These are phyloP conservation scores for Orthonychiurus folsomi DNA, from an alignment of 2,888 invertebrate species.

Conservation along the genomic window DNA sequence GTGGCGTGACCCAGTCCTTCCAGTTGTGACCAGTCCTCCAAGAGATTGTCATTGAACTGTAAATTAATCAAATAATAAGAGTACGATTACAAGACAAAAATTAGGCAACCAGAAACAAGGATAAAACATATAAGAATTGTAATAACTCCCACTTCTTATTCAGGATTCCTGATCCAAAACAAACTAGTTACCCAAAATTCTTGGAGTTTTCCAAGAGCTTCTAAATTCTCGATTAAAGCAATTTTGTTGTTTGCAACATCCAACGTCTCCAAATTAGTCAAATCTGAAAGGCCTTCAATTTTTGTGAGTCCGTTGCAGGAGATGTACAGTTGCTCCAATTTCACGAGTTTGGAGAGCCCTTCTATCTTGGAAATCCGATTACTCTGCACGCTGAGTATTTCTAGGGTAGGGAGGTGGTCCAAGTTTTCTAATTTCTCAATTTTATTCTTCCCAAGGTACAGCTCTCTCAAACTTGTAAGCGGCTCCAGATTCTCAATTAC, in stretches of 20 bases:
- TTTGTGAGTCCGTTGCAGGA: slow-evolving; percentile 81
- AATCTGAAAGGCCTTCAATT: slow-evolving; percentile 67
- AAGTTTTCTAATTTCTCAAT: slow-evolving; percentile 77
- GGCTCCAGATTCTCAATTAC: slow-evolving; percentile 77
- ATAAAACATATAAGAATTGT: neutral
- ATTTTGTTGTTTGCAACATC: slow-evolving; percentile 86
- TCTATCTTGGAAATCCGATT: slow-evolving; percentile 83
- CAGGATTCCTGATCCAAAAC: slow-evolving; percentile 3
- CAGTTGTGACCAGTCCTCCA: slow-evolving; percentile 75
- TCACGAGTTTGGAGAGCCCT: slow-evolving; percentile 62
- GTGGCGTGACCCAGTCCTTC: slow-evolving; percentile 56
- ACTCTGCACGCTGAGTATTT: slow-evolving; percentile 76
- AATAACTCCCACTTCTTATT: neutral
- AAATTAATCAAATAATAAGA: slow-evolving; percentile 40
- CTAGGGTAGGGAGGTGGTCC: slow-evolving; percentile 60
- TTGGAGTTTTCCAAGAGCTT: slow-evolving; percentile 65
- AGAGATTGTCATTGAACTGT: slow-evolving; percentile 82
- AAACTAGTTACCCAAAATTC: slow-evolving; percentile 79
- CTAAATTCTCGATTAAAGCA: slow-evolving; percentile 64
- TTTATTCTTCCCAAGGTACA: slow-evolving; percentile 93
- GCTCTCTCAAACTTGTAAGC: slow-evolving; percentile 61
- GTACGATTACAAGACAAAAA: slow-evolving; percentile 3
- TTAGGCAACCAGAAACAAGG: neutral
- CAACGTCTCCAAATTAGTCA: slow-evolving; percentile 66
- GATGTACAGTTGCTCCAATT: slow-evolving; percentile 78